phyloP scores from a whole-genome alignment of 2,797 vertebrate species.

The Gadopsis marmoratus region DNA sequence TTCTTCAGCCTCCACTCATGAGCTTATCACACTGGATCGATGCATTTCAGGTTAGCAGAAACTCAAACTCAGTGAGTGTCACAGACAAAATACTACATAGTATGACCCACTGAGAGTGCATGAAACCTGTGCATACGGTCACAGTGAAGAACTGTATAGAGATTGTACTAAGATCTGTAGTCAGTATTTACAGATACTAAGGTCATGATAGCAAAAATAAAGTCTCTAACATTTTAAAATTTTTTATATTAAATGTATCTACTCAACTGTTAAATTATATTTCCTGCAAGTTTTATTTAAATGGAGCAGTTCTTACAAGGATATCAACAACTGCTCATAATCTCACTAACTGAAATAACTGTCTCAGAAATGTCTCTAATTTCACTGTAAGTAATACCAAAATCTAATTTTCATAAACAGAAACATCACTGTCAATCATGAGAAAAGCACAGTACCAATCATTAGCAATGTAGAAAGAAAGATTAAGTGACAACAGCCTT shows the following conservation, averaged over 20 bases:
- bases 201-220: neutral
- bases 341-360: neutral
- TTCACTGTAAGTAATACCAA: neutral
- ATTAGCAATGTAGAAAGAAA: slow-evolving; percentile 61
- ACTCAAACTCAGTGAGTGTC: slow-evolving; percentile 14
- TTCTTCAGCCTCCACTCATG: slow-evolving; percentile 38
- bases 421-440: slow-evolving; percentile 49
- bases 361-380: neutral
- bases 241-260: neutral
- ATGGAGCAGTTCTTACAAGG: neutral
- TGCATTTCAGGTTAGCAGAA: slow-evolving; percentile 31
- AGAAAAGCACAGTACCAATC: slow-evolving; percentile 50
- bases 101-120: slow-evolving; percentile 13
- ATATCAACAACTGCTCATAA: slow-evolving; percentile 1
- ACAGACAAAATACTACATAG: slow-evolving; percentile 21
- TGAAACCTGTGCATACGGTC: slow-evolving; percentile 14
- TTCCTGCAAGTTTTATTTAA: slow-evolving; percentile 4
- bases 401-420: slow-evolving; percentile 39
- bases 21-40: slow-evolving; percentile 39
- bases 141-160: neutral
- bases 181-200: neutral
- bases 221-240: neutral
- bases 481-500: slow-evolving; percentile 74
- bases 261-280: neutral
- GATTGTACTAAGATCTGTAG: neutral